Base-by-base conservation (phyloP, 2,113 vertebrate species). In the Siniperca chuatsi region DNA sequence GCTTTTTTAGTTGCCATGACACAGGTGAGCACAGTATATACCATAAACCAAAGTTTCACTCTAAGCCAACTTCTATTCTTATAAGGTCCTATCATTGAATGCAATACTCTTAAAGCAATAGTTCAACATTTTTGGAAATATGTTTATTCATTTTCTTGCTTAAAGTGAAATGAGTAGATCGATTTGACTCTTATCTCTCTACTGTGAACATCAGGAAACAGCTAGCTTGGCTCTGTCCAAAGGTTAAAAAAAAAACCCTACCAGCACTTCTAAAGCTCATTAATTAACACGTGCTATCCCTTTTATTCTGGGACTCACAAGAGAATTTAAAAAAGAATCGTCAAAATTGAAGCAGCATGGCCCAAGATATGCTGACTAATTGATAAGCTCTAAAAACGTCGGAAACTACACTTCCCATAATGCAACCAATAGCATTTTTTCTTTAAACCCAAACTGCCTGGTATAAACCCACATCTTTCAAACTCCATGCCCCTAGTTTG, bases 321-420 rank as follows among this genome's bases (percentile, higher is more conserved):
- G 33, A 40, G 6, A 55, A 37, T 4, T 37, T 37, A 37, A 37
- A 37, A 37, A 37, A 37, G 35, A 4, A 37, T 37, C 35, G 3
- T 37, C 33, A 35, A 16, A 50, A 23, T 13, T 18, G 8, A 23
- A 46, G 16, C 15, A 25, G 16, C 50, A 68, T 23, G 6, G 16
- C 15, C 5, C 4, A 67, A 42, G 12, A 77, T 21, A 23, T 48
- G 13, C 13, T 52, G 35, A 62, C n/a, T 55, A 16, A 48, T 12
- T 46, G 21, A 52, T 20, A 73, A 52, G 33, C 13, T 72, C 21
- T n/a, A 35, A 35, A 76, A 65, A 71, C 7, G 10, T 6, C 15
- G 40, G 29, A 55, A 54, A 8, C n/a, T 35, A 68, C n/a, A 40
- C 33, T 69, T 64, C 62, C 61, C 68, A 74, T 40, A 69, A 60